Evolutionary conservation across 2,888 invertebrate species (phyloP), one percentile per base, ranked within the genome.

Genomic region (Antheraea assamensis): DNA sequence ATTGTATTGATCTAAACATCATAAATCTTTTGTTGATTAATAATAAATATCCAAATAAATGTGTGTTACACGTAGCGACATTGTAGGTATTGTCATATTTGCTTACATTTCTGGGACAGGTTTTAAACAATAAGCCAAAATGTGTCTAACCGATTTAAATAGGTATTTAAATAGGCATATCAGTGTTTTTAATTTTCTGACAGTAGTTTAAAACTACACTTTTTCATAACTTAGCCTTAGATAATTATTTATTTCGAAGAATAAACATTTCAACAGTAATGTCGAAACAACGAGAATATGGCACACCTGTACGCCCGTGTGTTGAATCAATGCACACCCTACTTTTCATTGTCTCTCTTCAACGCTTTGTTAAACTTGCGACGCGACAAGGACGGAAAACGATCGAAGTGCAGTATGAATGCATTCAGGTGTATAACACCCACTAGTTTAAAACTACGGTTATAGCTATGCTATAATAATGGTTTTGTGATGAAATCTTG

Each of bases 281-380:
- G 47, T 70, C 73, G 70, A 24, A 55, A n/a, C 19, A 35, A 7
- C 30, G 27, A 58, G 55, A 70, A 73, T 73, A 68, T n/a, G n/a
- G 35, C 21, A 35, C 35, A 35, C 68, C n/a, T 21, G 73, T 70
- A 73, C 76, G 78, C 78, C 30, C 58, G 52, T 70, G 70, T 72
- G 66, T 78, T 78, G 78, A 85, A 83, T 83, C 83, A 81, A 85
- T 85, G 85, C 81, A 80, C 82, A 83, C 83, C 80, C 84, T 80
- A 81, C 75, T 74, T 66, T 78, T 73, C 76, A 77, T 78, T 78
- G 77, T 84, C 81, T 78, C 83, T 79, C 74, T 77, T 78, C 42
- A 72, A 72, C 78, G 49, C 71, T 13, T 71, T 74, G 74, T 74
- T 42, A 55, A 71, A 72, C 71, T 72, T 42, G 70, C 78, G 73